Percentiles rank a stretch among this genome's conserved stretches.
Evolutionary conservation across 92 coral and sea anemone species (phyloP).

Genomic region (Plumapathes pennacea): DNA sequence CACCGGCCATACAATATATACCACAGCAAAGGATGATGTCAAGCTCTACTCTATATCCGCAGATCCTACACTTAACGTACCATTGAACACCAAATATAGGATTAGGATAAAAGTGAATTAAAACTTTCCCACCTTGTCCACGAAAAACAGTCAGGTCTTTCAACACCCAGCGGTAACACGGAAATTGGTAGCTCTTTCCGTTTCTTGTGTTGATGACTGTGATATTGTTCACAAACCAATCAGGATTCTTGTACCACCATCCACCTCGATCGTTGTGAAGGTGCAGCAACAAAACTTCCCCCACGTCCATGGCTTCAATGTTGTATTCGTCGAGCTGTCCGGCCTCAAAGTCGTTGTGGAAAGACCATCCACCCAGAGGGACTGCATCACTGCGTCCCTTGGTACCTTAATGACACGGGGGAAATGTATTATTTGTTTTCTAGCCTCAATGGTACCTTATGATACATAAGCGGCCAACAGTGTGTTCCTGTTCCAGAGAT

Average conservation of each 20-base stretch:
- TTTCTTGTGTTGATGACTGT: conserved; percentile 26
- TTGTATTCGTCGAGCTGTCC: conserved; percentile 62
- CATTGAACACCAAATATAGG: too few species aligned
- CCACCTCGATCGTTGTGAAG: conserved; percentile 60
- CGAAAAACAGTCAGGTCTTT: conserved; percentile 46
- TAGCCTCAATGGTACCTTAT: too few species aligned
- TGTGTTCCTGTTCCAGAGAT: too few species aligned
- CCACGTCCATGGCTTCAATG: conserved; percentile 74
- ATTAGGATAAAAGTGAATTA: too few species aligned
- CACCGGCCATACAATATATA: too few species aligned
- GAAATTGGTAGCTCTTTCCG: conserved; percentile 40
- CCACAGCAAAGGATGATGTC: too few species aligned
- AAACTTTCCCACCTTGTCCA: conserved; percentile 79
- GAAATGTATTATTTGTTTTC: too few species aligned
- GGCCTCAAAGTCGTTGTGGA: conserved; percentile 59
- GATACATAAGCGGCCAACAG: too few species aligned
- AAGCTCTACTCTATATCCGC: too few species aligned
- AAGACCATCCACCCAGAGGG: conserved; percentile 50
- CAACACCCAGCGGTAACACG: conserved; percentile 70
- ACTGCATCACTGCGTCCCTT: conserved; percentile 68
- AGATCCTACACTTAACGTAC: too few species aligned
- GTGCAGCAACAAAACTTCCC: conserved; percentile 64
- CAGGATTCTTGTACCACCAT: conserved; percentile 16
- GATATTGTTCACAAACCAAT: conserved; percentile 76
- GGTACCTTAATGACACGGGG: conserved; percentile 71